Base-by-base conservation (phyloP, 1,140 invertebrate genomes). In the Tetranychus cinnabarinus region DNA sequence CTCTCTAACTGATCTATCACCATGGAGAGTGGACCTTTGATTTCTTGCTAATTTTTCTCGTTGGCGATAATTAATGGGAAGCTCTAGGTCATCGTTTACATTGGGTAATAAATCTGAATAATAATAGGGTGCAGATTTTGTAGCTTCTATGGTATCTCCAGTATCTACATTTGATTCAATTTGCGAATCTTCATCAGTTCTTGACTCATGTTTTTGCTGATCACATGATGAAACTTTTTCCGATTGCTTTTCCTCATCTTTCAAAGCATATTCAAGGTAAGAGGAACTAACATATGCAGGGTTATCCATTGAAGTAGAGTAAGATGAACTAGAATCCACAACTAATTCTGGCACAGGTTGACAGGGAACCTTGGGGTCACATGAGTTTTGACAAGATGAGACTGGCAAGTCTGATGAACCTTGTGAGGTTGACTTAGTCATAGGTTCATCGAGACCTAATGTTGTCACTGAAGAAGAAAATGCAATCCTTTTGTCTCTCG, bases 101-200 rank as follows among this genome's bases (percentile, higher is more conserved):
- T 64, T 60, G 12, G 52, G 31, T 35, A 74, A 64, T n/a, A 87
- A 72, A 71, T 89, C 86, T 0, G 85, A 87, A 71, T 88, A 88
- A 68, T 89, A 88, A 69, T 88, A 87, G 1, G 85, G 85, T 15
- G 84, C 84, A 39, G 58, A 23, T 61, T 37, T 15, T 42, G 39
- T 5, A 0, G 39, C 39, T 42, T 42, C 39, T 5, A 10, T 5
- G 10, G 15, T 35, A 42, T 45, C 15, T 6, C 4, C 15, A 50
- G 15, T 31, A 15, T 50, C 15, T 50, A 6, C 39, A 6, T 6
- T 6, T 42, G 39, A 42, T 42, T 10, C 39, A 54, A 8, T 10
- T 23, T 15, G 31, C 7, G 2, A 1, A 33, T 33, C 4, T 36
- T 8, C 35, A 8, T 42, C 39, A 42, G 5, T 42, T 50, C 6